These are phyloP conservation scores for Hedychridium roseum DNA, from an alignment of 2,888 invertebrate species.

Conservation along the genomic window DNA sequence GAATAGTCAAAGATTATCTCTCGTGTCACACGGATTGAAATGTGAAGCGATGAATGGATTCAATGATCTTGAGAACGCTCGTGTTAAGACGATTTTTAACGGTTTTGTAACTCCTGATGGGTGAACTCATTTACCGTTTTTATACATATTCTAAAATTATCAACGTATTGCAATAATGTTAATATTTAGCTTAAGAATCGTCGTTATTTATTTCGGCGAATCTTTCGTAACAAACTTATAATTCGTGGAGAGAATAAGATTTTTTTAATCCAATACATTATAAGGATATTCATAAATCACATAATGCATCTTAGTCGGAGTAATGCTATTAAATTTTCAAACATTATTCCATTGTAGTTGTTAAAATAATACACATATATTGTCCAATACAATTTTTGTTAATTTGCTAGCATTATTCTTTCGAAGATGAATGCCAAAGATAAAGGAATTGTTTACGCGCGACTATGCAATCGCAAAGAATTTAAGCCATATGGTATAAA, in stretches of 20 bases:
- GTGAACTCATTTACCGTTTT: not conserved
- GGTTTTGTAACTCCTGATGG: not conserved
- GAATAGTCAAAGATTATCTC: slow-evolving; percentile 18
- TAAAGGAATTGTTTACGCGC: too few species aligned
- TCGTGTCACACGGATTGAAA: not conserved
- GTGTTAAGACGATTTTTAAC: not conserved
- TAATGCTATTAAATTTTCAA: not conserved
- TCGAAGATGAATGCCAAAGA: too few species aligned
- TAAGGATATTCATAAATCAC: not conserved
- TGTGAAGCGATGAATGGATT: not conserved
- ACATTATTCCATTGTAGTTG: not conserved
- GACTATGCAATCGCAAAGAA: too few species aligned
- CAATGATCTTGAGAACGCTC: not conserved
- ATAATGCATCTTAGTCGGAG: not conserved
- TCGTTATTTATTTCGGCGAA: too few species aligned
- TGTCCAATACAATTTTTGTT: too few species aligned
- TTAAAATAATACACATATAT: not conserved
- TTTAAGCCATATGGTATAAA: too few species aligned
- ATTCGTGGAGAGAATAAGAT: not conserved
- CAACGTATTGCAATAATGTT: not conserved
- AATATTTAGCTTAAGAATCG: not conserved
- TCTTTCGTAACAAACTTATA: too few species aligned
- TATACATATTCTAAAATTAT: not conserved
- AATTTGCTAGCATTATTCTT: too few species aligned
- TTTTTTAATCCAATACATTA: not conserved